Evolutionary conservation across 2,797 vertebrate genomes (phyloP).

Genomic region (Oreochromis mossambicus): DNA sequence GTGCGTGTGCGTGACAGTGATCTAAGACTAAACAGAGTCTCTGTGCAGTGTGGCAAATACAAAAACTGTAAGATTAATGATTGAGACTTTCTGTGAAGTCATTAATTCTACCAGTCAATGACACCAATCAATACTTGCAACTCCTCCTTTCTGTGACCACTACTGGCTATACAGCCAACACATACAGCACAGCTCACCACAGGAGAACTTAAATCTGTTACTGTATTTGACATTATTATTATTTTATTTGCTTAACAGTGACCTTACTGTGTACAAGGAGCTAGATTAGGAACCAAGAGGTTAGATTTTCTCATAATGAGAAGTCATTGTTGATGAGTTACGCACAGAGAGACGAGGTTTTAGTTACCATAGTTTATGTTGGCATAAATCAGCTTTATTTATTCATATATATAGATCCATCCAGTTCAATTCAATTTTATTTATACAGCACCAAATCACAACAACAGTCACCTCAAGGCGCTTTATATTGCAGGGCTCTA

Average conservation of each 20-base stretch:
- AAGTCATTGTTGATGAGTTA: neutral
- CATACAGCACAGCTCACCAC: neutral
- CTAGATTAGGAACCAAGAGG: neutral
- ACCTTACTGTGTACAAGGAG: neutral
- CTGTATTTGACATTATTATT: neutral
- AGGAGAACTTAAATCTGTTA: neutral
- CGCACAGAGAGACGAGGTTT: neutral
- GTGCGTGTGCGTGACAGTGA: neutral
- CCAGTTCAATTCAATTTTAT: neutral
- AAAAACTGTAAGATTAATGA: constrained; percentile 32
- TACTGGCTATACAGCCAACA: neutral
- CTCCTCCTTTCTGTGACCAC: neutral
- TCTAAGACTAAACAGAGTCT: neutral
- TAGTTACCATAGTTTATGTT: neutral
- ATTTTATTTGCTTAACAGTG: neutral
- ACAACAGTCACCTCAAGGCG: neutral
- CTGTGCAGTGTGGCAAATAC: neutral
- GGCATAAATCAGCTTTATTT: neutral
- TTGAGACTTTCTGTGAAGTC: constrained; percentile 17
- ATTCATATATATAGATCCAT: neutral
- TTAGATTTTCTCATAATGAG: neutral
- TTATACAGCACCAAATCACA: neutral
- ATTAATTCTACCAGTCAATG: constrained; percentile 22
- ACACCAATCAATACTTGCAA: constrained; percentile 11
- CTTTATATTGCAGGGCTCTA: neutral